Conservation (phyloP, 2,888 invertebrate genomes). For the Druceiella hillmani region DNA sequence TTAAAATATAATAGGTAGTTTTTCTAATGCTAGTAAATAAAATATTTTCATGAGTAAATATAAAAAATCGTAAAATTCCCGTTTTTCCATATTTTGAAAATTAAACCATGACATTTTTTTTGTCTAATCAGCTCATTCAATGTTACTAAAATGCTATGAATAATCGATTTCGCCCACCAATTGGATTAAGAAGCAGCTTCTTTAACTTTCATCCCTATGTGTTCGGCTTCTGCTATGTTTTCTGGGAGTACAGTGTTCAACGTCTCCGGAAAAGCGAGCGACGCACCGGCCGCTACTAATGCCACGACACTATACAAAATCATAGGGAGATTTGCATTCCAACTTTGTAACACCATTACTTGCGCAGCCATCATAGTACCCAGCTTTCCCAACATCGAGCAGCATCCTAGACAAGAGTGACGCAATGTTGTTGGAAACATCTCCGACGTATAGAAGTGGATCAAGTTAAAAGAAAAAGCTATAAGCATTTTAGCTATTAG, state of each 20-base stretch:
- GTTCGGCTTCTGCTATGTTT: not conserved
- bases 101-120: too few relatives aligned
- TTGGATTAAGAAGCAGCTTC: too few relatives aligned
- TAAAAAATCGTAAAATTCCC: too few relatives aligned
- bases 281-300: not conserved
- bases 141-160: too few relatives aligned
- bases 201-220: too few relatives aligned
- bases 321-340: not conserved
- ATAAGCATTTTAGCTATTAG: not conserved
- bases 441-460: slow-evolving; percentile 1
- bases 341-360: not conserved
- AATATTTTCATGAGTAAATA: too few relatives aligned
- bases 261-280: not conserved
- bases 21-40: too few relatives aligned
- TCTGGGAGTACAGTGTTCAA: not conserved
- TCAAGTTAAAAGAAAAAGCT: not conserved
- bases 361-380: not conserved
- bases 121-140: too few relatives aligned
- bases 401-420: not conserved
- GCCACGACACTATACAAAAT: not conserved
- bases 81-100: too few relatives aligned
- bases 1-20: too few relatives aligned
- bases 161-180: too few relatives aligned
- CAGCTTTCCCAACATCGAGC: not conserved
- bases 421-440: not conserved